Evolutionary conservation across 2,113 vertebrate genomes (phyloP).

Genomic region (Lampris incognitus): DNA sequence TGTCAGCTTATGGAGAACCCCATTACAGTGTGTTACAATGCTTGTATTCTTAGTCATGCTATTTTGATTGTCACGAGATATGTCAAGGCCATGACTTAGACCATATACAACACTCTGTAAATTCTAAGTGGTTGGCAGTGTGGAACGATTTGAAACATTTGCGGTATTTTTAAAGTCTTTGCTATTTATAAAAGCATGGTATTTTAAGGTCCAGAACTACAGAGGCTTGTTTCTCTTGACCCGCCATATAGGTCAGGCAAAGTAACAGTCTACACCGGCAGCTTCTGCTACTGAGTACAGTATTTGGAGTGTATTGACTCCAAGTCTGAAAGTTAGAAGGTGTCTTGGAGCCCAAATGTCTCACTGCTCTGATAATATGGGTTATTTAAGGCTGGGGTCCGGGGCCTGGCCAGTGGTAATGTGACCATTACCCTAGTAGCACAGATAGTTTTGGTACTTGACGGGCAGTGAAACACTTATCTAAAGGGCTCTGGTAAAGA

Average conservation of each 20-base stretch:
- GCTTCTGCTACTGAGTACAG: slow-evolving; percentile 8
- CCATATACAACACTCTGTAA: slow-evolving; percentile 1
- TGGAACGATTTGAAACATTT: not conserved
- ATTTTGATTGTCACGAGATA: slow-evolving; percentile 45
- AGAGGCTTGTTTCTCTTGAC: slow-evolving; percentile 6
- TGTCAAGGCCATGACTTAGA: slow-evolving; percentile 27
- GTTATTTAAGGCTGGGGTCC: slow-evolving; percentile 66
- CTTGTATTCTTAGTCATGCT: slow-evolving; percentile 53
- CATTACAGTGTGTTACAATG: slow-evolving; percentile 45
- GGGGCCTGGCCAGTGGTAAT: slow-evolving; percentile 4
- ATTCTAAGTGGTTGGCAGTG: not conserved
- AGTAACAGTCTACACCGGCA: not conserved
- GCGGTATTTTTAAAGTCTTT: not conserved
- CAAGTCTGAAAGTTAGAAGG: not conserved
- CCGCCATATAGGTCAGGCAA: not conserved
- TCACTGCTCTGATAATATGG: slow-evolving; percentile 55
- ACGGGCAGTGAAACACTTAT: slow-evolving; percentile 11
- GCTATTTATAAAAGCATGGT: not conserved
- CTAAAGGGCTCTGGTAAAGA: slow-evolving; percentile 27
- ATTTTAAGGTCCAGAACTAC: not conserved
- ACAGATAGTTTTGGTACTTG: slow-evolving; percentile 21
- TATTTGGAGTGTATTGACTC: not conserved
- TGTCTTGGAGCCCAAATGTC: slow-evolving; percentile 41
- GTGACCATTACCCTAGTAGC: not conserved
- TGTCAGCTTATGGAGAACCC: slow-evolving; percentile 36